Percentiles rank a stretch among this genome's conserved stretches.
phyloP scores from a whole-genome alignment of 1,140 invertebrate genomes.

The Drosophila yakuba region DNA sequence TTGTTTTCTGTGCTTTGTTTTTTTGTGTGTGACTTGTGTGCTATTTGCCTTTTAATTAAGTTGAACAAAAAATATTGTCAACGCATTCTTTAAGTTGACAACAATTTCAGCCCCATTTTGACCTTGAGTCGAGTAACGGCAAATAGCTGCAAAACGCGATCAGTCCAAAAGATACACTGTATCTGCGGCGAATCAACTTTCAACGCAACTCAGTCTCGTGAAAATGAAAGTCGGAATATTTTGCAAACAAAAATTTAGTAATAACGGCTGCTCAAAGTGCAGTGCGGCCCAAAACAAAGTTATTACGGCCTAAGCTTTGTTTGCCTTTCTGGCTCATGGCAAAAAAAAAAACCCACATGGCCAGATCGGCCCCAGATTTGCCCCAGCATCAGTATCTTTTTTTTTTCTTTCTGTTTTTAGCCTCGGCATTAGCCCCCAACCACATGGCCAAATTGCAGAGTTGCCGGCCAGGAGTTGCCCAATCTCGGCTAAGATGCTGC shows the following conservation, averaged over 20 bases:
- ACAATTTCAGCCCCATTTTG: conserved; percentile 32
- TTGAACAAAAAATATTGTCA: conserved; percentile 67
- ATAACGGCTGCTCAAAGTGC: conserved; percentile 48
- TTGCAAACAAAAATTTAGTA: conserved; percentile 51
- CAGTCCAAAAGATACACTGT: conserved; percentile 32
- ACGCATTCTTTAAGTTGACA: conserved; percentile 57
- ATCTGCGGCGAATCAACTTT: conserved; percentile 61
- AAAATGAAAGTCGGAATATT: conserved; percentile 58
- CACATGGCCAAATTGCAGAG: conserved; percentile 72
- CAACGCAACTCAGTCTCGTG: conserved; percentile 49
- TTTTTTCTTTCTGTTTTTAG: neutral
- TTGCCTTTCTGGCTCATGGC: conserved; percentile 51
- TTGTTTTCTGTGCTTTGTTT: conserved; percentile 37
- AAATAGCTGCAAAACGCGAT: conserved; percentile 19
- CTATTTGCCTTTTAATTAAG: conserved; percentile 82
- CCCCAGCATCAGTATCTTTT: conserved; percentile 3
- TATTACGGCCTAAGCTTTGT: conserved; percentile 49
- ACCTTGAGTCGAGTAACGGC: conserved; percentile 52
- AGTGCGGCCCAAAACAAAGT: conserved; percentile 38
- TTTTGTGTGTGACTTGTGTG: conserved; percentile 22
- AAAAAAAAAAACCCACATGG: conserved; percentile 63
- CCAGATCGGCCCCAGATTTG: conserved; percentile 52
- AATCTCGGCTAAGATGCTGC: conserved; percentile 78
- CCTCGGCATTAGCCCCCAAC: conserved; percentile 38
- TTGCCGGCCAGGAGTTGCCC: conserved; percentile 65